Conservation (phyloP, 2,113 vertebrate species). For the Aspidoscelis tigris region DNA sequence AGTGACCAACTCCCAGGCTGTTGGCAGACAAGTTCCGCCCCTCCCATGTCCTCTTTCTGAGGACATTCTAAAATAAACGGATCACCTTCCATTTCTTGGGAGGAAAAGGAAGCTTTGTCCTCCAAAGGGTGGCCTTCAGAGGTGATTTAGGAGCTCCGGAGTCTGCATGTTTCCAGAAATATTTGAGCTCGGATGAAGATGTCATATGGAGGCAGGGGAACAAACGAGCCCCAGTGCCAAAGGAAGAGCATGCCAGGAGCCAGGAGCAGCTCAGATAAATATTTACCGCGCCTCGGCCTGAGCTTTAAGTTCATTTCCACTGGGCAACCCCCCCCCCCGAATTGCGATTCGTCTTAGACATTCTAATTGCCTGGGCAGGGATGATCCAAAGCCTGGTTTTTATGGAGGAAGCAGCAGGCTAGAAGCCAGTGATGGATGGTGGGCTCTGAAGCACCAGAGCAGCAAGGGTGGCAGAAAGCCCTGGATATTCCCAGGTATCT, state of each 20-base stretch:
- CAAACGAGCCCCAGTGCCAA: constrained; percentile 32
- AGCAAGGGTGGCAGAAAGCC: neutral
- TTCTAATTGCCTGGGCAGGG: neutral
- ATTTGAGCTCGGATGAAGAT: constrained; percentile 32
- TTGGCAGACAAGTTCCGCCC: constrained; percentile 18
- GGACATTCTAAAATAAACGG: constrained; percentile 50
- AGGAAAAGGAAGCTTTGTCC: constrained; percentile 54
- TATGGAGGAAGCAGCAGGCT: no score
- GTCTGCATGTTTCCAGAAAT: constrained; percentile 45
- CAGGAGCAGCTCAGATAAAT: constrained; percentile 44
- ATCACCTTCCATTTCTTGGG: constrained; percentile 50
- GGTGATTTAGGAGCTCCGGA: constrained; percentile 28
- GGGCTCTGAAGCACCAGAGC: no score
- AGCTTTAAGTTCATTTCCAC: constrained; percentile 39
- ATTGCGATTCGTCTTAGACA: neutral
- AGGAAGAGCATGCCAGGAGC: constrained; percentile 23
- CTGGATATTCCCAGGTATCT: no score
- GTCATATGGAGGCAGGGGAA: neutral
- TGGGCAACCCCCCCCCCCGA: neutral
- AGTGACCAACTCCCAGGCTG: neutral
- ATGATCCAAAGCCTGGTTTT: neutral
- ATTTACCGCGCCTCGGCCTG: constrained; percentile 41
- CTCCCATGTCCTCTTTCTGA: constrained; percentile 12
- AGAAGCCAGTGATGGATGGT: neutral
- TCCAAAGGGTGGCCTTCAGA: constrained; percentile 41